Percentiles rank a stretch among this genome's conserved stretches.
These are phyloP conservation scores for Haemorhous mexicanus DNA, from an alignment of 2,113 vertebrate species.

Conservation along the genomic window DNA sequence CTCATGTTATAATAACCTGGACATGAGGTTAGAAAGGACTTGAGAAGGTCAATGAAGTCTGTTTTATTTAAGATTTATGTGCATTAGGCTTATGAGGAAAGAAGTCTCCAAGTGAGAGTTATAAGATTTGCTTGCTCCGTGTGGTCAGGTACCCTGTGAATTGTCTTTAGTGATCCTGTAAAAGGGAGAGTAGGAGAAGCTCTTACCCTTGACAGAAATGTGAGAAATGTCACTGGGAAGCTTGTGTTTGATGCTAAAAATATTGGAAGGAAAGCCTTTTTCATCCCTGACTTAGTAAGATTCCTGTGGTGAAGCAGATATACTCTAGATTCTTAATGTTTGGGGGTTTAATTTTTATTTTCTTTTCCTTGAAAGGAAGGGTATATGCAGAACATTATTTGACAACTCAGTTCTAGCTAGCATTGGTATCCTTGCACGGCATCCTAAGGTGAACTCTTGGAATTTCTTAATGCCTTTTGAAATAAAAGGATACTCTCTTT, in stretches of 20 bases:
- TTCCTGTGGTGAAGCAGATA: not conserved
- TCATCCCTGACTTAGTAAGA: not conserved
- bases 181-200: not conserved
- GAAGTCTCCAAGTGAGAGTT: not conserved
- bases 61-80: not conserved
- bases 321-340: not conserved
- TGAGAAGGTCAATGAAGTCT: not conserved
- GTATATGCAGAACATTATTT: not conserved
- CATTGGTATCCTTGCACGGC: not conserved
- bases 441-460: not conserved
- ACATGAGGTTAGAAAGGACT: not conserved
- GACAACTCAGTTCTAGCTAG: not conserved
- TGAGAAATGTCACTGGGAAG: not conserved
- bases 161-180: not conserved
- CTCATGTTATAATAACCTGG: not conserved
- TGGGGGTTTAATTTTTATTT: not conserved
- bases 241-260: not conserved
- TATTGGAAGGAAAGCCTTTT: not conserved
- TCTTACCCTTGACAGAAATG: not conserved
- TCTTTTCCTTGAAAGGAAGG: not conserved
- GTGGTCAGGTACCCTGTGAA: not conserved
- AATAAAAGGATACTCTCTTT: not conserved
- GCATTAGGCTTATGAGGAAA: not conserved
- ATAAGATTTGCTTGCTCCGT: not conserved
- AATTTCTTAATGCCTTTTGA: not conserved